Conservation (phyloP, 2,113 vertebrate genomes). For the Thymallus thymallus region DNA sequence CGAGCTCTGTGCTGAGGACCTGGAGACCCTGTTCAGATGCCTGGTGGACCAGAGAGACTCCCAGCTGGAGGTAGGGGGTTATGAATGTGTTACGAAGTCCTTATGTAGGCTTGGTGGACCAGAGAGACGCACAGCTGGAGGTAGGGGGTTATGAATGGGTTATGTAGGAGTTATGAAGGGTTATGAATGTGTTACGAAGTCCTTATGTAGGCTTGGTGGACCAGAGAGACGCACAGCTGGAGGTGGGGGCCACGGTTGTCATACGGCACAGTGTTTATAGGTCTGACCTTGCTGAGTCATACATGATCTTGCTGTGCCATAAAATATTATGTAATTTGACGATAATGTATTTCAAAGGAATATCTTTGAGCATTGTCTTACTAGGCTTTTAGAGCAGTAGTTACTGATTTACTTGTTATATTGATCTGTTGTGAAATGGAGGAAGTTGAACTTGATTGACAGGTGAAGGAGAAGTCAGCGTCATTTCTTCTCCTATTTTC, state of each 20-base stretch:
- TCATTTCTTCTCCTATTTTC: not conserved
- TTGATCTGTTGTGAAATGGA: not conserved
- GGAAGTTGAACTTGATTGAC: not conserved
- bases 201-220: conserved; percentile 45
- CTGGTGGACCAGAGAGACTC: conserved; percentile 87
- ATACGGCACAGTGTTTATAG: too few species aligned
- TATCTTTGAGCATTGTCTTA: not conserved
- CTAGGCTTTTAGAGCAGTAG: not conserved
- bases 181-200: not conserved
- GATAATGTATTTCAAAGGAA: too few species aligned
- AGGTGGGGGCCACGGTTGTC: conserved; percentile 66
- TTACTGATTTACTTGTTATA: not conserved
- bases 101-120: conserved; percentile 55
- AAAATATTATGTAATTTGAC: too few species aligned
- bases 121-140: conserved; percentile 85
- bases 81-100: too few species aligned
- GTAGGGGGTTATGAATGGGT: too few species aligned
- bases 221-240: conserved; percentile 83
- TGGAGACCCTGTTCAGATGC: conserved; percentile 79
- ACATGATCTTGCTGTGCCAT: too few species aligned
- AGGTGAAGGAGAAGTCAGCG: not conserved
- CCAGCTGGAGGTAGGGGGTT: conserved; percentile 78
- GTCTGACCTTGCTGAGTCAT: too few species aligned
- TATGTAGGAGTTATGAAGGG: not conserved
- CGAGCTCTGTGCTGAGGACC: conserved; percentile 81